Evolutionary conservation across 2,888 invertebrate species (phyloP).

Genomic region (Nephrocerus scutellatus): DNA sequence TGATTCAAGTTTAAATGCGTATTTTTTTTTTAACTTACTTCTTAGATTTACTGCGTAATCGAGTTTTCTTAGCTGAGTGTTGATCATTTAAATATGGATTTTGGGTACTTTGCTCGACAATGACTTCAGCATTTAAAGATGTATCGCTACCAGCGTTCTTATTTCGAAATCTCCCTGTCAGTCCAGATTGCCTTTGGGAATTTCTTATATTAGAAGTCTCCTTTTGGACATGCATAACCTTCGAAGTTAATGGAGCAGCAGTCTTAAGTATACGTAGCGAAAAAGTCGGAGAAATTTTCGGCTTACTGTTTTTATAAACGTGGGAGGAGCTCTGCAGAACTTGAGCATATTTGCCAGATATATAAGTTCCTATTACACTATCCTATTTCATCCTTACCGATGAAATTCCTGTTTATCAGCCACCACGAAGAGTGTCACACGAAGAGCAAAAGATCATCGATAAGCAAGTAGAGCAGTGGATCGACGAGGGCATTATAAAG

Average conservation of each 20-base stretch:
- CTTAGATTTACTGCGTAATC: slow-evolving; percentile 29
- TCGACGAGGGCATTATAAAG: slow-evolving; percentile 29
- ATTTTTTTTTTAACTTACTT: slow-evolving; percentile 21
- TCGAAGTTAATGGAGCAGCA: slow-evolving; percentile 52
- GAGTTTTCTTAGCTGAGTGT: slow-evolving; percentile 19
- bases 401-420: slow-evolving; percentile 6
- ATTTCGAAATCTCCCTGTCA: slow-evolving; percentile 33
- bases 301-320: slow-evolving; percentile 51
- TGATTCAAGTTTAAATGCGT: background rate
- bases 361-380: slow-evolving; percentile 71
- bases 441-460: slow-evolving; percentile 19
- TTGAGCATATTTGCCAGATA: slow-evolving; percentile 65
- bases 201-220: slow-evolving; percentile 36
- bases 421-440: slow-evolving; percentile 8
- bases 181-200: slow-evolving; percentile 48
- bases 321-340: slow-evolving; percentile 76
- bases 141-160: slow-evolving; percentile 18
- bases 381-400: slow-evolving; percentile 1
- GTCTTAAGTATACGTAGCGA: slow-evolving; percentile 68
- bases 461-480: slow-evolving; percentile 29
- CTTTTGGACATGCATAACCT: slow-evolving; percentile 1
- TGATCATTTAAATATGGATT: too few relatives aligned
- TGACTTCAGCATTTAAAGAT: background rate
- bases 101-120: too few relatives aligned
- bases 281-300: slow-evolving; percentile 61